Evolutionary conservation across 2,797 vertebrate species (phyloP), one percentile per base, ranked within the genome.

Genomic region (Stomatorhinus walkeri): DNA sequence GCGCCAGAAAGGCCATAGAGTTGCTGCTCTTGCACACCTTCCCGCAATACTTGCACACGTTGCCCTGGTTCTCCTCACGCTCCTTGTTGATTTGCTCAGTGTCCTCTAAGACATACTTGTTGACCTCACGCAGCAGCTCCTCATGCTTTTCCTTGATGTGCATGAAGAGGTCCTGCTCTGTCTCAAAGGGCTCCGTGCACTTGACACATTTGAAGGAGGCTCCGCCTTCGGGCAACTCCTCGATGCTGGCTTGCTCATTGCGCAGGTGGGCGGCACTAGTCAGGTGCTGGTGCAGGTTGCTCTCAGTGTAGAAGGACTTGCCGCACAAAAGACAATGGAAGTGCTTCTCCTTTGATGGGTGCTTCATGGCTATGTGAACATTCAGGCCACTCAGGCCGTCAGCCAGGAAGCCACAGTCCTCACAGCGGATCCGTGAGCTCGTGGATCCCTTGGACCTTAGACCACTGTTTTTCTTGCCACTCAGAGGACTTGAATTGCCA

Each of bases 101-200:
- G 94, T 99, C 98, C 92, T 99, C 98, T 92, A 98, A 90, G 88
- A 99, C 98, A 51, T 99, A 99, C 93, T 99, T 99, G 92, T 99
- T 99, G 81, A 99, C 98, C 94, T 99, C 98, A 54, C 97, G 94
- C 16, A 99, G 94, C 90, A 99, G 95, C 92, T 99, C 98, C 92
- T 99, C 98, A 0, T 99, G 98, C 89, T 99, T 98, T 92, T 98
- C 97, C 93, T 99, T 99, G 90, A 99, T 99, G 93, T 99, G 98
- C 64, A 98, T 90, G 85, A 99, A 99, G 89, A 99, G 95, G 4
- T 96, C 98, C 94, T 99, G 98, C 93, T 99, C 98, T 0, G 97
- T 96, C 87, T 97, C 96, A 0, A 99, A 99, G 89, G 97, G 97
- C 90, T 98, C 98, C 0, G 97, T 99, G 93, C 98, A 99, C 90